Evolutionary conservation across 2,888 invertebrate species (phyloP).

Genomic region (Tuta absoluta): DNA sequence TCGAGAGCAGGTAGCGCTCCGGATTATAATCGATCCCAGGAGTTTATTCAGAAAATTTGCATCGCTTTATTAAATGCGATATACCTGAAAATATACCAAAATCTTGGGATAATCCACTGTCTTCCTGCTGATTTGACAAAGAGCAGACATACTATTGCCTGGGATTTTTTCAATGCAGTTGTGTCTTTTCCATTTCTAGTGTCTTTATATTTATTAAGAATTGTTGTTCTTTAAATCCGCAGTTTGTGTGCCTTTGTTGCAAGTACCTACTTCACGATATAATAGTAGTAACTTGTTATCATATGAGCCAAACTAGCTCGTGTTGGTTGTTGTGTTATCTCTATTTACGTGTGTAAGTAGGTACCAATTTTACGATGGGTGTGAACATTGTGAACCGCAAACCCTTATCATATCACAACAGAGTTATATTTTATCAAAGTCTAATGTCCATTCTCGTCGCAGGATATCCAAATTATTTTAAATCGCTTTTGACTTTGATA

Average conservation of each 20-base stretch:
- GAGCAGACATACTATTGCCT: background rate
- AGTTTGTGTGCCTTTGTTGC: conserved; percentile 1
- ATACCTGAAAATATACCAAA: conserved; percentile 9
- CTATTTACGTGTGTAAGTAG: background rate
- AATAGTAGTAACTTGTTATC: conserved; percentile 9
- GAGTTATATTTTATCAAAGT: conserved; percentile 15
- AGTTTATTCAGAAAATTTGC: conserved; percentile 25
- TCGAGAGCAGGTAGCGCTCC: conserved; percentile 67
- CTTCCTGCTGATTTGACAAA: conserved; percentile 16
- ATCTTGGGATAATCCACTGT: conserved; percentile 20
- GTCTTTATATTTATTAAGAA: background rate
- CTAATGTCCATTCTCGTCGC: background rate
- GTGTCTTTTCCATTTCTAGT: background rate
- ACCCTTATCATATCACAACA: conserved; percentile 5
- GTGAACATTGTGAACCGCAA: conserved; percentile 15
- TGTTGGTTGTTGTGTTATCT: conserved; percentile 28
- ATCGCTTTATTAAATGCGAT: conserved; percentile 30
- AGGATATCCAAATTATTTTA: conserved; percentile 15
- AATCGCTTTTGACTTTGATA: background rate
- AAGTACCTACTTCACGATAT: background rate
- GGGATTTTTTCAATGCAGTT: background rate
- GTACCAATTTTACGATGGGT: background rate
- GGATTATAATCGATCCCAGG: conserved; percentile 61
- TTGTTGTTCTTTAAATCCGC: background rate
- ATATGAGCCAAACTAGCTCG: background rate